Evolutionary conservation across 2,888 invertebrate species (phyloP).

Genomic region (Apodemia duryi): DNA sequence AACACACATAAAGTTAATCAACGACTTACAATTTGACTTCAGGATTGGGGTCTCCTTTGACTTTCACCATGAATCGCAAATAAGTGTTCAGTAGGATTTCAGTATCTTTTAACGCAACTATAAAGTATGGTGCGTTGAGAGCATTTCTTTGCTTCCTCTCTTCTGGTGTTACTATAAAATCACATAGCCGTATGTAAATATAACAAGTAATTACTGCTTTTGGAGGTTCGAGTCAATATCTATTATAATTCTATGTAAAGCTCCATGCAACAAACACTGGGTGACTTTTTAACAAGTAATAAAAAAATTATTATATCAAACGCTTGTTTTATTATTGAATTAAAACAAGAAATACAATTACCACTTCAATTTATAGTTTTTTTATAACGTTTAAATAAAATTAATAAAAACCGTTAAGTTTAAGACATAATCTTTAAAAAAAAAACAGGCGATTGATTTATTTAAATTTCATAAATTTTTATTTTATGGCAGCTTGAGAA

Average conservation of each 20-base stretch:
- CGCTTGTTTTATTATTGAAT: no score
- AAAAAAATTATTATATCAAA: background rate
- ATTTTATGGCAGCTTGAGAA: no score
- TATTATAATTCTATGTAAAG: background rate
- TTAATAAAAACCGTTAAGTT: no score
- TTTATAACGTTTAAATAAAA: no score
- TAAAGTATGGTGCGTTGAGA: slow-evolving; percentile 89
- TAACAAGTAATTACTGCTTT: background rate
- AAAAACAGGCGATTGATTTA: no score
- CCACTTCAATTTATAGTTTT: no score
- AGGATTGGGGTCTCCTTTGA: slow-evolving; percentile 93
- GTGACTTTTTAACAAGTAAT: background rate
- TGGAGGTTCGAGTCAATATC: background rate
- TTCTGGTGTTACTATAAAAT: slow-evolving; percentile 81
- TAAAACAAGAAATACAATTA: no score
- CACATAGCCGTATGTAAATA: slow-evolving; percentile 1
- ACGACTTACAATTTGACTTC: slow-evolving; percentile 92
- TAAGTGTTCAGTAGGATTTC: slow-evolving; percentile 92
- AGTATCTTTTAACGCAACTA: slow-evolving; percentile 91
- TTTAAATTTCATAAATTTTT: no score
- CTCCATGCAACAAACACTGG: slow-evolving; percentile 2
- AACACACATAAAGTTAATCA: slow-evolving; percentile 8
- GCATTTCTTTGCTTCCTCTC: slow-evolving; percentile 84
- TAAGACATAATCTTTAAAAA: no score
- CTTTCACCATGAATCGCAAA: slow-evolving; percentile 92